Conservation (phyloP, 2,797 vertebrate genomes). For the Clarias pachynema region DNA sequence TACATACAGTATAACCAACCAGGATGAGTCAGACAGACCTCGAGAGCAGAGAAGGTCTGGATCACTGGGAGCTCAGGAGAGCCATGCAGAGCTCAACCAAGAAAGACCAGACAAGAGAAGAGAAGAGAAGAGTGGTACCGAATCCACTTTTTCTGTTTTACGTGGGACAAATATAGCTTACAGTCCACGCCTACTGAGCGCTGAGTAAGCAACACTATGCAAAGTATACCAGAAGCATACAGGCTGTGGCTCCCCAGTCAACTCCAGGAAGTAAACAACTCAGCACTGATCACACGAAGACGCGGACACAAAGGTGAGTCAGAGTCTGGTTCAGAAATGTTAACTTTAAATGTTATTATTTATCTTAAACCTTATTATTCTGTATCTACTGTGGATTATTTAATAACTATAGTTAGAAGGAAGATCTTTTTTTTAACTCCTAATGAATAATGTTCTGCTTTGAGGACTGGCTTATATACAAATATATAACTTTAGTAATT, state of each 20-base stretch:
- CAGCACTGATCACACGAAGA: neutral
- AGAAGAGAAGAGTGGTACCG: neutral
- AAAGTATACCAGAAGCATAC: neutral
- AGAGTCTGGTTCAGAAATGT: too few species aligned
- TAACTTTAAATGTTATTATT: too few species aligned
- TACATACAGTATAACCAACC: neutral
- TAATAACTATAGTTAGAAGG: neutral
- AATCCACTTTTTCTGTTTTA: neutral
- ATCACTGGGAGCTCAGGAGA: too few species aligned
- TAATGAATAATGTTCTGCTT: neutral
- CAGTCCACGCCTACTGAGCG: neutral
- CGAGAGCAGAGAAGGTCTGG: too few species aligned
- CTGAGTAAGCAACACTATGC: neutral
- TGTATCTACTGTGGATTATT: neutral
- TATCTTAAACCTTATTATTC: neutral
- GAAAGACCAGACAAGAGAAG: too few species aligned
- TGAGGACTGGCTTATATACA: neutral
- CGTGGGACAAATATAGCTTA: neutral
- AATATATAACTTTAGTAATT: neutral
- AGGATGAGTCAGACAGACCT: too few species aligned
- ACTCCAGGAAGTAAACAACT: conserved; percentile 27
- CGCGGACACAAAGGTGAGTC: neutral
- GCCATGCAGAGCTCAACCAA: too few species aligned
- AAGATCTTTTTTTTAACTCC: neutral
- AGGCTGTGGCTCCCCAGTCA: neutral